phyloP scores from a whole-genome alignment of 2,797 vertebrate species.

The Phalloptychus januarius region DNA sequence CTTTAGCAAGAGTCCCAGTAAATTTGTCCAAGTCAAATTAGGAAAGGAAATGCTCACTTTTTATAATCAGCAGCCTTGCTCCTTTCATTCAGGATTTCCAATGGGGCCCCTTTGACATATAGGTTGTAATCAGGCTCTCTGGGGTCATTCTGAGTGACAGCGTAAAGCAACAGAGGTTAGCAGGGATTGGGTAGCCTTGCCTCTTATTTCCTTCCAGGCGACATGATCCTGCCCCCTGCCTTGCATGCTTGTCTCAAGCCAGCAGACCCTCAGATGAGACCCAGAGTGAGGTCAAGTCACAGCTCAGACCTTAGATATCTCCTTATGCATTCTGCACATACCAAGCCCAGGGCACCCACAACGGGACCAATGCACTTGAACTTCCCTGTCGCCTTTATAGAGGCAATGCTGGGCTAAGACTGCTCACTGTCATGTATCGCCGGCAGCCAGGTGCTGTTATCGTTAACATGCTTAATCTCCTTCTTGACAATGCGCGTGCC shows the following conservation, averaged over 20 bases:
- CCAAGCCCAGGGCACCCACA: conserved; percentile 35
- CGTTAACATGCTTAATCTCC: conserved; percentile 54
- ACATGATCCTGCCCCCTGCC: conserved; percentile 30
- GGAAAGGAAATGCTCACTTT: conserved; percentile 66
- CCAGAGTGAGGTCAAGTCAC: conserved; percentile 62
- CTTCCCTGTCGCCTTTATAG: neutral
- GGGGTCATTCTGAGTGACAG: conserved; percentile 61
- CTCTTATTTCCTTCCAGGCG: conserved; percentile 59
- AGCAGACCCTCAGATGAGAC: conserved; percentile 56
- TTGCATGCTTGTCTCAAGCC: conserved; percentile 58
- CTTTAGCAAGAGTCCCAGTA: neutral
- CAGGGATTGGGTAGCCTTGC: conserved; percentile 47
- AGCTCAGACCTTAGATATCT: conserved; percentile 40
- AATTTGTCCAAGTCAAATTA: conserved; percentile 69
- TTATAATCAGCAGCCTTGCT: conserved; percentile 64
- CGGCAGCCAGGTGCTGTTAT: conserved; percentile 50
- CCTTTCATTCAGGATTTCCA: conserved; percentile 52
- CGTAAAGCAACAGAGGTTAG: conserved; percentile 59
- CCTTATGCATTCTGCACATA: conserved; percentile 53
- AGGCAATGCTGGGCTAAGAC: neutral
- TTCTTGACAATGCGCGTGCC: conserved; percentile 44
- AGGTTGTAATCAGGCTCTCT: conserved; percentile 40
- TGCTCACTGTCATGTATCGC: neutral
- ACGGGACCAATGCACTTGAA: conserved; percentile 18
- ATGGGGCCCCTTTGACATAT: conserved; percentile 53